These are phyloP conservation scores for Magallana angulata DNA, from an alignment of 1,140 invertebrate species.

Conservation along the genomic window DNA sequence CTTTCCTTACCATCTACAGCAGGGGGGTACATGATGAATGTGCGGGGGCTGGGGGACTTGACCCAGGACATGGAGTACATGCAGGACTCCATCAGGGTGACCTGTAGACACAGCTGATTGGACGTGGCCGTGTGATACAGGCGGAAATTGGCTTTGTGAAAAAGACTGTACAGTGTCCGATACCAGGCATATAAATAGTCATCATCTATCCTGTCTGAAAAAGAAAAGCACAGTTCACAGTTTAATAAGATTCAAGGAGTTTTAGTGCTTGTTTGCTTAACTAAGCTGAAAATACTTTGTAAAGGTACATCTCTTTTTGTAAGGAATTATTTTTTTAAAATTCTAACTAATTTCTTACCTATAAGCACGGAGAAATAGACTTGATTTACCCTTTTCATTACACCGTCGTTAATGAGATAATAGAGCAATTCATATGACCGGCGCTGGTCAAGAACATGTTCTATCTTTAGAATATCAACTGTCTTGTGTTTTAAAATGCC, in stretches of 20 bases:
- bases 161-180: constrained; percentile 72
- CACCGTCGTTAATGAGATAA: constrained; percentile 72
- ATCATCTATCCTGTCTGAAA: constrained; percentile 77
- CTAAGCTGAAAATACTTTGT: no score
- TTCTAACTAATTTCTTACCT: constrained; percentile 61
- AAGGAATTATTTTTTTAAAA: no score
- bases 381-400: constrained; percentile 70
- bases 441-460: constrained; percentile 59
- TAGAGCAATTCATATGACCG: constrained; percentile 73
- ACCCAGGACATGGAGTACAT: constrained; percentile 76
- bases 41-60: constrained; percentile 69
- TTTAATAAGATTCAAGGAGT: no score
- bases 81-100: constrained; percentile 78
- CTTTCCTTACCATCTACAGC: constrained; percentile 73
- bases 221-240: neutral
- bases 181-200: constrained; percentile 77
- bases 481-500: constrained; percentile 60
- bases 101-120: constrained; percentile 75
- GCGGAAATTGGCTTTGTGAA: constrained; percentile 70
- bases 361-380: constrained; percentile 73
- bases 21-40: constrained; percentile 74
- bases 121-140: constrained; percentile 75
- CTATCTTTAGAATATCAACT: constrained; percentile 75
- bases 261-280: no score
- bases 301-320: no score